phyloP scores from a whole-genome alignment of 2,888 invertebrate genomes.

The Corythucha ciliata region DNA sequence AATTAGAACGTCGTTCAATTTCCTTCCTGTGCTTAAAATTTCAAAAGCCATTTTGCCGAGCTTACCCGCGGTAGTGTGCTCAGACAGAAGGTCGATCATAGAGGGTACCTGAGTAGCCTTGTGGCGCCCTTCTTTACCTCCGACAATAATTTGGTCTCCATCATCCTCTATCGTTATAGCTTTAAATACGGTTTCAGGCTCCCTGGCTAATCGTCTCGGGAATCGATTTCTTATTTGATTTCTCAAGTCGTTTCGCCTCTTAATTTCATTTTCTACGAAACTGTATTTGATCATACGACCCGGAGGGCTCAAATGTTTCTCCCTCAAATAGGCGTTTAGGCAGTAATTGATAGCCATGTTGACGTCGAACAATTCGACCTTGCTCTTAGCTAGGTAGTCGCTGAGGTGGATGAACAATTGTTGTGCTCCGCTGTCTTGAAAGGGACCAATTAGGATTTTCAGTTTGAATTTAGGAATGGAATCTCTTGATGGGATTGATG shows the following conservation, averaged over 20 bases:
- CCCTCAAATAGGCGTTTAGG: conserved; percentile 40
- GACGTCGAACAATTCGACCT: conserved; percentile 44
- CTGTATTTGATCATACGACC: no score
- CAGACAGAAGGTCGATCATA: conserved; percentile 8
- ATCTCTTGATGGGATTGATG: conserved; percentile 38
- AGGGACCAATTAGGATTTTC: conserved; percentile 38
- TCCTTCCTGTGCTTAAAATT: conserved; percentile 47
- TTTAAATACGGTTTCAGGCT: no score
- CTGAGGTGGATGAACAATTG: conserved; percentile 6
- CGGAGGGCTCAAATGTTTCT: no score
- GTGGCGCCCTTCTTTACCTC: neutral
- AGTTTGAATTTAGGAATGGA: conserved; percentile 41
- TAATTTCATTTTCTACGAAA: no score
- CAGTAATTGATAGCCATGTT: conserved; percentile 52
- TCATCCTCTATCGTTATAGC: neutral
- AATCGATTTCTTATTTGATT: neutral
- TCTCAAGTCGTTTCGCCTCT: no score
- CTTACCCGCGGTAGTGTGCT: conserved; percentile 41
- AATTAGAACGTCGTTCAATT: conserved; percentile 48
- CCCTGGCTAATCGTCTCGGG: conserved; percentile 1
- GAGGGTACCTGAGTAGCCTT: conserved; percentile 18
- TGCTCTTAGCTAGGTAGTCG: conserved; percentile 42
- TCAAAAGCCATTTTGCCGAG: conserved; percentile 51
- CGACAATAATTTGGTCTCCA: neutral
- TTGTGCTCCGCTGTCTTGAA: conserved; percentile 1